These are phyloP conservation scores for Lontra canadensis DNA, from an alignment of 2,113 vertebrate species.

Conservation along the genomic window DNA sequence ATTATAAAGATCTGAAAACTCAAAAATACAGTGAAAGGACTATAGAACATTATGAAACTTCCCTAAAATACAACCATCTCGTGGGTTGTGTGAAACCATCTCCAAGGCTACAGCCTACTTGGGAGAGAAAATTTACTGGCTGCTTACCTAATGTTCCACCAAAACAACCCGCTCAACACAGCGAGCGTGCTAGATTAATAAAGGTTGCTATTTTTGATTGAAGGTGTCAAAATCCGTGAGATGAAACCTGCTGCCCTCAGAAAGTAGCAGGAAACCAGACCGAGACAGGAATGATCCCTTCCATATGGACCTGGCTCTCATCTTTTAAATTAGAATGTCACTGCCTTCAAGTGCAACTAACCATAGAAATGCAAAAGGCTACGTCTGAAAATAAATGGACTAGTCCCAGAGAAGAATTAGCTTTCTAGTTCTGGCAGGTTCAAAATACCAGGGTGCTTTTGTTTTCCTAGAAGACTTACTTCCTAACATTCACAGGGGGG, in stretches of 20 bases:
- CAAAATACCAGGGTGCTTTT: background rate
- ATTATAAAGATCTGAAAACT: background rate
- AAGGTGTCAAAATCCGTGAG: background rate
- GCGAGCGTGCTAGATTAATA: background rate
- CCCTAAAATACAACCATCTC: background rate
- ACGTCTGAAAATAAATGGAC: background rate
- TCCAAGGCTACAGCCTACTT: slow-evolving; percentile 49
- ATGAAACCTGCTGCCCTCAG: background rate
- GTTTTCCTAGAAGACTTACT: background rate
- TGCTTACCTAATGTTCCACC: background rate
- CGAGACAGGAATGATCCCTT: background rate
- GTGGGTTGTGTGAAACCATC: slow-evolving; percentile 24
- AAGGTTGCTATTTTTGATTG: background rate
- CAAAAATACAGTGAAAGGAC: background rate
- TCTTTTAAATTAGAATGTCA: background rate
- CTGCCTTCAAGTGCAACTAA: background rate
- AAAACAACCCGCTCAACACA: background rate
- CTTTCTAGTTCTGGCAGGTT: background rate
- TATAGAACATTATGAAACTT: background rate
- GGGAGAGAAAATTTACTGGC: background rate
- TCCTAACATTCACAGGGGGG: background rate
- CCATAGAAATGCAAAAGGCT: background rate
- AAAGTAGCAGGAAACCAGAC: background rate
- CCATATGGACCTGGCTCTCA: background rate
- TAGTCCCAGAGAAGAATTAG: background rate